phyloP scores from a whole-genome alignment of 1,140 invertebrate genomes.

The Ephestia elutella region DNA sequence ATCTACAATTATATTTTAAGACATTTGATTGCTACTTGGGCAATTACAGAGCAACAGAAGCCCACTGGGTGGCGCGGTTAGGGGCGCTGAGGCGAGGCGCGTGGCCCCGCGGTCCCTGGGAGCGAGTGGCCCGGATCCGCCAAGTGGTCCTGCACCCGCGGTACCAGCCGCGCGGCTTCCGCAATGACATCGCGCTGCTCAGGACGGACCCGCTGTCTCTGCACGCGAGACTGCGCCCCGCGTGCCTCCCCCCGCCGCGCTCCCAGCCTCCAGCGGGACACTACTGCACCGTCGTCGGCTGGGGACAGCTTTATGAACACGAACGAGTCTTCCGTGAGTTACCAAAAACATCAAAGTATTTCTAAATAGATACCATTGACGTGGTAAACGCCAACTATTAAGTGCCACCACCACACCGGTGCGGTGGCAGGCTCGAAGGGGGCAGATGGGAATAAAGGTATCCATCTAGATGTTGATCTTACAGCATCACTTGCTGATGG shows the following conservation, averaged over 20 bases:
- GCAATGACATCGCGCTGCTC: conserved; percentile 87
- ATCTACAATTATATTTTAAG: no score
- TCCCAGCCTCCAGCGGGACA: conserved; percentile 76
- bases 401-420: no score
- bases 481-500: no score
- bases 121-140: conserved; percentile 77
- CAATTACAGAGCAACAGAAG: conserved; percentile 78
- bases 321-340: conserved; percentile 87
- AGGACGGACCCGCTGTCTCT: conserved; percentile 78
- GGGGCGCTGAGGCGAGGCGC: conserved; percentile 83
- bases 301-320: conserved; percentile 88
- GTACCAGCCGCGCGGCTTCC: conserved; percentile 84
- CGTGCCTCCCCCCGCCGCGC: conserved; percentile 78
- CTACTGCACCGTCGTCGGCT: conserved; percentile 86
- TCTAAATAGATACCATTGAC: no score
- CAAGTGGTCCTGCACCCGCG: conserved; percentile 83
- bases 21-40: no score
- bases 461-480: no score
- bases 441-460: no score
- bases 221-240: conserved; percentile 84
- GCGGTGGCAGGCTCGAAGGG: no score
- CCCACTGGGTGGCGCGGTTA: conserved; percentile 86
- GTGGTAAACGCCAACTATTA: no score
- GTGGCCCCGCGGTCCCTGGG: conserved; percentile 83
- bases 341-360: background rate